A percentile compares a stretch with the other conserved stretches of the same genome.
phyloP scores from a whole-genome alignment of 2,888 invertebrate genomes.

The Tyria jacobaeae region DNA sequence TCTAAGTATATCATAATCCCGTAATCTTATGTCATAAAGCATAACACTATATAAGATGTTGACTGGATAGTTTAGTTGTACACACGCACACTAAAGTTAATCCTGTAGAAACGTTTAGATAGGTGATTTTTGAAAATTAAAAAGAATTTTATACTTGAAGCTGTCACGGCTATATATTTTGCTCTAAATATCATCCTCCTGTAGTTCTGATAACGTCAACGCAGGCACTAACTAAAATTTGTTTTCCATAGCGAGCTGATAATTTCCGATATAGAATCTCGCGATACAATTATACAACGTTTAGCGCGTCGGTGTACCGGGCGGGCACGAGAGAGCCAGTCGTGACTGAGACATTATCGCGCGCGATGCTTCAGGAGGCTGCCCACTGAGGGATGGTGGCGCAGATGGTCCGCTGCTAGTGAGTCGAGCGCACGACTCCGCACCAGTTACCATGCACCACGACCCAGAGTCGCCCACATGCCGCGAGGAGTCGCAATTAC shows the following conservation, averaged over 20 bases:
- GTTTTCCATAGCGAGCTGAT: slow-evolving; percentile 81
- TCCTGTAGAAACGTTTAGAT: slow-evolving; percentile 10
- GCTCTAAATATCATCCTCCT: slow-evolving; percentile 64
- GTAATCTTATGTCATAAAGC: slow-evolving; percentile 49
- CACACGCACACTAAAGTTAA: slow-evolving; percentile 24
- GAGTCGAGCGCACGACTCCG: slow-evolving; percentile 74
- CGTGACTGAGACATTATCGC: slow-evolving; percentile 85
- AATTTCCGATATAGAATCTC: slow-evolving; percentile 83
- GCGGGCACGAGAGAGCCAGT: slow-evolving; percentile 74
- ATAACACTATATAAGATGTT: slow-evolving; percentile 40
- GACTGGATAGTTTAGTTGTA: slow-evolving; percentile 17
- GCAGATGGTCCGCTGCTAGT: slow-evolving; percentile 68
- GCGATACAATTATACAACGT: slow-evolving; percentile 83
- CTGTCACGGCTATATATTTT: not conserved
- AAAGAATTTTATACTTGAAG: not conserved
- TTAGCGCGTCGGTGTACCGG: slow-evolving; percentile 77
- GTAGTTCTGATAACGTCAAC: slow-evolving; percentile 67
- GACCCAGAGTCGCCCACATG: slow-evolving; percentile 82
- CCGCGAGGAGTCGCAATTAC: slow-evolving; percentile 82
- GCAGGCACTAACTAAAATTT: slow-evolving; percentile 75
- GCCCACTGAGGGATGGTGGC: slow-evolving; percentile 73
- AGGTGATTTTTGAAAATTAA: not conserved
- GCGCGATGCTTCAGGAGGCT: slow-evolving; percentile 82
- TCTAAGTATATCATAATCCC: slow-evolving; percentile 35
- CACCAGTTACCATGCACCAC: slow-evolving; percentile 72